Percentiles rank a stretch among this genome's conserved stretches.
Conservation (phyloP, 2,888 invertebrate genomes). For the Criorhina ranunculi region DNA sequence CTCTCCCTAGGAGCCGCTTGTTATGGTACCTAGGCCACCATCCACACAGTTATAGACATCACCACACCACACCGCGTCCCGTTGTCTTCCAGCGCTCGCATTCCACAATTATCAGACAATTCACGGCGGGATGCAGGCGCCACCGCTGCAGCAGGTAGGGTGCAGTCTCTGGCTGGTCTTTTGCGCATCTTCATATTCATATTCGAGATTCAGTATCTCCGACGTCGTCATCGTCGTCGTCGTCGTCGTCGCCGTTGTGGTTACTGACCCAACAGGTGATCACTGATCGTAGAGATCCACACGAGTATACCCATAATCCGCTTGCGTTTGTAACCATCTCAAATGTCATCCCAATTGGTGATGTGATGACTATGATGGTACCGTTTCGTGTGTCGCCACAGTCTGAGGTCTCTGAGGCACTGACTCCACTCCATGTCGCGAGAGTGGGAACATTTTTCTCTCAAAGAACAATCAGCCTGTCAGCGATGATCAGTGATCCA, state of each 20-base stretch:
- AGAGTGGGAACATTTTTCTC: conserved; percentile 45
- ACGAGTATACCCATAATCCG: conserved; percentile 57
- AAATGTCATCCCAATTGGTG: conserved; percentile 65
- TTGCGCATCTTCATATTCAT: conserved; percentile 73
- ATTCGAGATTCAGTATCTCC: conserved; percentile 62
- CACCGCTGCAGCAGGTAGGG: conserved; percentile 79
- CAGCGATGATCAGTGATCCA: conserved; percentile 76
- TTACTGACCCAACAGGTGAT: conserved; percentile 72
- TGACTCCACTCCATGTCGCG: conserved; percentile 21
- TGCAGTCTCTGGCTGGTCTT: conserved; percentile 44
- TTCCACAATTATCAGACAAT: conserved; percentile 83
- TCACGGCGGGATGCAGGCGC: conserved; percentile 84
- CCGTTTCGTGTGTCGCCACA: conserved; percentile 72
- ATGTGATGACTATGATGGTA: conserved; percentile 57
- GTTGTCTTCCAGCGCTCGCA: conserved; percentile 60
- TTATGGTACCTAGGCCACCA: conserved; percentile 36
- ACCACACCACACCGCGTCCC: conserved; percentile 22
- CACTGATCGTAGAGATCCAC: conserved; percentile 57
- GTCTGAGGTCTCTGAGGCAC: conserved; percentile 27
- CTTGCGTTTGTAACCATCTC: conserved; percentile 46
- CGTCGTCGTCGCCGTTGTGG: conserved; percentile 75
- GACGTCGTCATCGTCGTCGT: conserved; percentile 47
- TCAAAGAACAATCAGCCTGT: conserved; percentile 74
- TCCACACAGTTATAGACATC: conserved; percentile 35
- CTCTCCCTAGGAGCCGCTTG: conserved; percentile 18